Base-by-base conservation (phyloP, 2,888 invertebrate species). In the Seira sanloemensis region DNA sequence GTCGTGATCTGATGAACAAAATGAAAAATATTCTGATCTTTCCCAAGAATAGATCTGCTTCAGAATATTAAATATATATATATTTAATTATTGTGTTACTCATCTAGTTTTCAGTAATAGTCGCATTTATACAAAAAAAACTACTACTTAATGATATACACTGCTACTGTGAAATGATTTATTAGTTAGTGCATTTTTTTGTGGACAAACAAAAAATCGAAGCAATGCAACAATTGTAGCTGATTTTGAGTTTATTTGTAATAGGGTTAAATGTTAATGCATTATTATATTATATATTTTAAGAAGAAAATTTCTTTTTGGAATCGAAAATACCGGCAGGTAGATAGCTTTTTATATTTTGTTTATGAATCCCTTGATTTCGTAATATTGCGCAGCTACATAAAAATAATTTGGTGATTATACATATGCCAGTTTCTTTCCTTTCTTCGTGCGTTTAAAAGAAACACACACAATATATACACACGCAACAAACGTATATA, bases 71-170 rank as follows among this genome's bases (percentile, higher is more conserved):
- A n/a, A 62, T 50, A 68, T 77, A 46, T 24, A 24, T 23, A 67
- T 1, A 27, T 27, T 12, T 18, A 69, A 37, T 21, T 75, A 21
- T 80, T 80, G 74, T 66, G 54, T 74, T 81, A 81, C 81, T 81
- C 75, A 81, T 81, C 81, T 81, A 81, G 81, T 81, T 73, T 54
- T 65, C 37, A 81, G 73, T 79, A 72, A 81, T 81, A 80, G 81
- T 81, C 81, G 66, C 50, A 71, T 46, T 69, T 75, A 71, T 62
- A 74, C 71, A 16, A 58, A 77, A 46, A 26, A 27, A 74, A 69
- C 37, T 65, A 21, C 75, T 81, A 81, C 75, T 81, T 69, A 81
- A 62, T 19, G 46, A 5, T 18, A 67, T 2, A 37, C n/a, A n/a
- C n/a, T n/a, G n/a, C n/a, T 37, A 37, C 4, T 37, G 12, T 37